These are phyloP conservation scores for Actinemys pallida DNA, from an alignment of 2,113 vertebrate species.

Conservation along the genomic window DNA sequence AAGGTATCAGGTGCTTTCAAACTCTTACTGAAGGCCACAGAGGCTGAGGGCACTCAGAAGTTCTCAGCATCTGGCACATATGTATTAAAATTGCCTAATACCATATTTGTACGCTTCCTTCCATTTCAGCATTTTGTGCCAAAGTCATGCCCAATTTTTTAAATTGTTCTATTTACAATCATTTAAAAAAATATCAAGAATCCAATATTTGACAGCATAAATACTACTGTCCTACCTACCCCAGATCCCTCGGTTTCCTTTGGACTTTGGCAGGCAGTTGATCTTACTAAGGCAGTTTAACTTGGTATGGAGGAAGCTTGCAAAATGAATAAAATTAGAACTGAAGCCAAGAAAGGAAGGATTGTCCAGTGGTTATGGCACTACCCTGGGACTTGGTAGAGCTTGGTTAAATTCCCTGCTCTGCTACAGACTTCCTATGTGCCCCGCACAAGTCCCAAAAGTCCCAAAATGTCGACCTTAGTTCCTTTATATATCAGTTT, in stretches of 20 bases:
- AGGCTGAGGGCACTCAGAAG: not conserved
- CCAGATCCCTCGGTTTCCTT: not conserved
- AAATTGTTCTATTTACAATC: not conserved
- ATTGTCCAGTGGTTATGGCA: not conserved
- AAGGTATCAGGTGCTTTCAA: not conserved
- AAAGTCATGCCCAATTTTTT: no score
- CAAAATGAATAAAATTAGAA: not conserved
- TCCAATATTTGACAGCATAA: not conserved
- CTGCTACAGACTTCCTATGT: not conserved
- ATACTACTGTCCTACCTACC: no score
- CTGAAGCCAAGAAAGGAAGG: accelerated
- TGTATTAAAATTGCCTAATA: no score
- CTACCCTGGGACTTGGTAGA: accelerated
- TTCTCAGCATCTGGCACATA: no score
- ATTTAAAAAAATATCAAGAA: not conserved
- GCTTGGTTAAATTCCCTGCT: not conserved
- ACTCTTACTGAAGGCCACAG: not conserved
- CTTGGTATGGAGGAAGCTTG: not conserved
- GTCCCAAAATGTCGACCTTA: not conserved
- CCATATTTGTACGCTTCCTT: no score
- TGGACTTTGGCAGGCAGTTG: not conserved
- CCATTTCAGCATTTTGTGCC: no score
- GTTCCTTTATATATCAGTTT: not conserved
- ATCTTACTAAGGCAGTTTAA: not conserved
- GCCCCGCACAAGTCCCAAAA: no score